phyloP scores from a whole-genome alignment of 2,888 invertebrate genomes.

The Synergus umbraculus region DNA sequence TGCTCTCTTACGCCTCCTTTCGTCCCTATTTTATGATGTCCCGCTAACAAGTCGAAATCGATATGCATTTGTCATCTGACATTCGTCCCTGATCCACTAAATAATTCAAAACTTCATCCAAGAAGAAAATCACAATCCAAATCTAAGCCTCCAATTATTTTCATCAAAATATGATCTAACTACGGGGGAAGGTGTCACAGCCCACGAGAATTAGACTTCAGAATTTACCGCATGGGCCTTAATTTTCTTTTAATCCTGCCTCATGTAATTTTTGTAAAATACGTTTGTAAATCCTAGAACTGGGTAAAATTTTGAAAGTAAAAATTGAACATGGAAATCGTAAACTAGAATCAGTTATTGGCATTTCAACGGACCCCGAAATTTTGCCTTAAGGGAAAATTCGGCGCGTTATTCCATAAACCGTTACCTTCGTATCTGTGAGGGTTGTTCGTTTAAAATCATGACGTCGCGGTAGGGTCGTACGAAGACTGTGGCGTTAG shows the following conservation, averaged over 20 bases:
- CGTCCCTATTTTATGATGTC: conserved; percentile 65
- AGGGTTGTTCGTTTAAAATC: conserved; percentile 70
- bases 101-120: conserved; percentile 9
- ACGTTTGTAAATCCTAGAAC: neutral
- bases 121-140: neutral
- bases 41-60: conserved; percentile 65
- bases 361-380: conserved; percentile 40
- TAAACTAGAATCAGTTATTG: conserved; percentile 32
- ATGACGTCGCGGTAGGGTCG: conserved; percentile 59
- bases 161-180: neutral
- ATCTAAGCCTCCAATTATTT: conserved; percentile 25
- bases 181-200: neutral
- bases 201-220: no score
- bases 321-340: neutral
- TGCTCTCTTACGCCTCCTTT: conserved; percentile 71
- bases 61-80: conserved; percentile 67
- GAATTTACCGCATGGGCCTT: no score
- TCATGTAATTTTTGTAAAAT: neutral
- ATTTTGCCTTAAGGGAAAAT: conserved; percentile 43
- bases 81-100: conserved; percentile 50
- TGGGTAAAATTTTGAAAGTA: neutral
- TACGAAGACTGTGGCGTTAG: conserved; percentile 57
- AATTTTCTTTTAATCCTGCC: no score
- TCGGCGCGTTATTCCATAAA: conserved; percentile 53
- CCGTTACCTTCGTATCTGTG: conserved; percentile 53